Conservation (phyloP, 1,140 invertebrate species). For the Ridgeia piscesae region DNA sequence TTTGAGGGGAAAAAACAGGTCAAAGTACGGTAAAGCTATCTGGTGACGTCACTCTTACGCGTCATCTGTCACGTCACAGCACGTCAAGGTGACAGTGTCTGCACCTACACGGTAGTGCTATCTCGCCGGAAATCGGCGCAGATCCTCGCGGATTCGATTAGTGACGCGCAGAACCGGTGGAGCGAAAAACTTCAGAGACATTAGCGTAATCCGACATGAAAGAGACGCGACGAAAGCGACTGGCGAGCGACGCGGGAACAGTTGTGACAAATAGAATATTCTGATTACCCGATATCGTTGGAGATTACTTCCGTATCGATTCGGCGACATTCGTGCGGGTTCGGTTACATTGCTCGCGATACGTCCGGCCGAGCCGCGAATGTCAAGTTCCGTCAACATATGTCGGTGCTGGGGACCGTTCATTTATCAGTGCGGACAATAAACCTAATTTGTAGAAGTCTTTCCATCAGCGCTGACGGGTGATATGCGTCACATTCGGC, state of each 20-base stretch:
- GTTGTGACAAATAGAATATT: constrained; percentile 6
- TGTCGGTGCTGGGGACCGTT: background rate
- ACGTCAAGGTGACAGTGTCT: background rate
- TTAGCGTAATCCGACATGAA: background rate
- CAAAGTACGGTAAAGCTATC: too few species aligned
- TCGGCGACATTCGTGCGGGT: background rate
- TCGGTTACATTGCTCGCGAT: background rate
- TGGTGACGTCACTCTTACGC: background rate
- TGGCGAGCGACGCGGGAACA: background rate
- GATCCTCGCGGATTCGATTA: background rate
- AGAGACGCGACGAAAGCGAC: background rate
- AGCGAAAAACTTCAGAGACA: background rate
- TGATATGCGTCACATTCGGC: background rate
- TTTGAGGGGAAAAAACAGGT: too few species aligned
- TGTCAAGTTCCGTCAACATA: background rate
- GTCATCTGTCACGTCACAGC: background rate
- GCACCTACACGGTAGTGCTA: background rate
- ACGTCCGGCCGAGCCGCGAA: background rate
- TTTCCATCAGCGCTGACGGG: background rate
- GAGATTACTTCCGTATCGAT: background rate
- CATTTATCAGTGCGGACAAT: background rate
- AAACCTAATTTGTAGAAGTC: background rate
- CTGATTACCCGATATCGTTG: background rate
- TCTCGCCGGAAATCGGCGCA: background rate
- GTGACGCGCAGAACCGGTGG: background rate